Base-by-base conservation (phyloP, 2,888 invertebrate species). In the Steinernema scapterisci region DNA sequence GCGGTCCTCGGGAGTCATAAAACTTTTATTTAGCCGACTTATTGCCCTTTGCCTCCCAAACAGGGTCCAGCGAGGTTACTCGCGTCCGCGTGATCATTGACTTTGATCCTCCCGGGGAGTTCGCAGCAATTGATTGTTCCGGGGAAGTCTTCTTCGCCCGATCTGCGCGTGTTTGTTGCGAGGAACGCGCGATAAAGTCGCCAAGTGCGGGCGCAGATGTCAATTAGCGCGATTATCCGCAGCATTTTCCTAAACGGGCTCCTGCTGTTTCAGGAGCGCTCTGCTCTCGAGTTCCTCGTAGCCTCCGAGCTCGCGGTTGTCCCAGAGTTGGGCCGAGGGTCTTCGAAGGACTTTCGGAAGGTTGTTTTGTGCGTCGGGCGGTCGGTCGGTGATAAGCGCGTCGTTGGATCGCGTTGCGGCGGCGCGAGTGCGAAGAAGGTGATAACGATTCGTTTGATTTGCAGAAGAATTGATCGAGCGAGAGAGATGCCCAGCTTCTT, bases 401-500 rank as follows among this genome's bases (percentile, higher is more conserved):
- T 16, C 48, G 3, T 19, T 48, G 3, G 48, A 7, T 19, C n/a
- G 19, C 48, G 19, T 31, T 6, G 63, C 19, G 63, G 38, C 38
- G 38, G 38, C 38, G 38, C 38, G 38, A 38, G 38, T 38, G 38
- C 38, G 38, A 38, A 38, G 38, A 38, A 16, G 19, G 63, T 63
- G 63, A 63, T 63, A 63, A 63, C 27, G 21, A 54, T 19, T 23
- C 54, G 21, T 25, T 48, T 48, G 48, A 48, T 48, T 54, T 54
- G 54, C 54, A 54, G 54, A 54, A 38, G 9, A 38, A 38, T 38
- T 38, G 38, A 38, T 38, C 38, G 38, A 38, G 38, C 38, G 38
- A 38, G 78, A 85, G 38, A 38, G 78, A 85, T 85, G 85, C 79
- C 84, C 52, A 82, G 82, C 74, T 79, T 85, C 76, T 79, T 85